Base-by-base conservation (phyloP, 2,888 invertebrate species). In the Drosophila sordidapex region DNA sequence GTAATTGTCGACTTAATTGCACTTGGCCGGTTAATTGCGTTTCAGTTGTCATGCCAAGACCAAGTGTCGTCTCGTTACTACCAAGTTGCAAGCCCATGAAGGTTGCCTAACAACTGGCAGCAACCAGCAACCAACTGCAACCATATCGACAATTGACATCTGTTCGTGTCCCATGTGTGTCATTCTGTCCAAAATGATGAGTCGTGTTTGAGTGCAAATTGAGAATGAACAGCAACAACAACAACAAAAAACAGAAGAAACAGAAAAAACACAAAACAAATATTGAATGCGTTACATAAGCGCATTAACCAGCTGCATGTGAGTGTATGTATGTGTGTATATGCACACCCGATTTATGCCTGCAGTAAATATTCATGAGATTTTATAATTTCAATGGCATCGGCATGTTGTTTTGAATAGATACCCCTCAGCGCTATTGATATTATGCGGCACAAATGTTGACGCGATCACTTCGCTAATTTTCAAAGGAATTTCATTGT, bases 31-130 rank as follows among this genome's bases (percentile, higher is more conserved):
- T 86, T 85, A 85, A 85, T 85, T 85, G 85, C 86, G 83, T 82
- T 85, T 88, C 85, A 85, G 88, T 86, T 88, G 88, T 88, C 86
- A 83, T 88, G 84, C 73, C 87, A 87, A 80, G 80, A 79, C 63
- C 68, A 73, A 76, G 77, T 67, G 68, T 38, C 53, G 61, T 43
- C 36, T 70, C 54, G 68, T 63, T 35, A 13, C 61, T 35, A 40
- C 43, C 56, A 75, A 43, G 52, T n/a, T 68, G 79, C 80, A 65
- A 65, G 67, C 76, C 63, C 82, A 79, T 83, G 84, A 83, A 83
- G 83, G 83, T 82, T 83, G 73, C 70, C 62, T 15, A 48, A 38
- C 56, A 63, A 61, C 65, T 56, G 60, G 74, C 64, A 71, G 27
- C 27, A 65, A 78, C 54, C 64, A 71, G 65, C 79, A 65, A 78